Base-by-base conservation (phyloP, 1,140 invertebrate genomes). In the Cyrtorhinus lividipennis region DNA sequence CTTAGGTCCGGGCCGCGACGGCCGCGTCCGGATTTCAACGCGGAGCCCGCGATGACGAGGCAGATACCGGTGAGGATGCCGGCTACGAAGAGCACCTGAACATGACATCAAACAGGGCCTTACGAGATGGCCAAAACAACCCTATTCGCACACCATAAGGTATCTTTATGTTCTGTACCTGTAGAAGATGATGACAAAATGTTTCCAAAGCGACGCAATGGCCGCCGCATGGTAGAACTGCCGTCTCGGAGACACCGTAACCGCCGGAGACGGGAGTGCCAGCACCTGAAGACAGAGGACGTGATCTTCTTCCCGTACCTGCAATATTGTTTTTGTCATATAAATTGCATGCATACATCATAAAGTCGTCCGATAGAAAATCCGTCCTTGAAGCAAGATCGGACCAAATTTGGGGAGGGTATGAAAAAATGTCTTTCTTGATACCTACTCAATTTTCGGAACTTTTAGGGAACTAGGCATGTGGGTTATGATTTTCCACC, bases 61-160 rank as follows among this genome's bases (percentile, higher is more conserved):
- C 79, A 80, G 61, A 80, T 75, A 64, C 79, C 80, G 58, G 79
- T 80, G 62, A 81, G 69, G 64, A 81, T 78, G 26, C 79, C 79
- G 66, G 80, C 78, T 61, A 79, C 77, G 73, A 81, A 81, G 67
- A 79, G 77, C 48, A 81, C 76, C 78, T 80, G 71, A n/a, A n/a
- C n/a, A n/a, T n/a, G n/a, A n/a, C n/a, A n/a, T n/a, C n/a, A n/a
- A n/a, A n/a, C n/a, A n/a, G n/a, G n/a, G n/a, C n/a, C n/a, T n/a
- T n/a, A n/a, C n/a, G n/a, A n/a, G n/a, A n/a, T n/a, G n/a, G n/a
- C n/a, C n/a, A n/a, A n/a, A n/a, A n/a, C n/a, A n/a, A n/a, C n/a
- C n/a, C n/a, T n/a, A n/a, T n/a, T n/a, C n/a, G n/a, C n/a, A n/a
- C n/a, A n/a, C n/a, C n/a, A n/a, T n/a, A n/a, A n/a, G n/a, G n/a